Evolutionary conservation across 1,140 invertebrate genomes (phyloP), one percentile per base, ranked within the genome.

Genomic region (Drosophila punjabiensis): DNA sequence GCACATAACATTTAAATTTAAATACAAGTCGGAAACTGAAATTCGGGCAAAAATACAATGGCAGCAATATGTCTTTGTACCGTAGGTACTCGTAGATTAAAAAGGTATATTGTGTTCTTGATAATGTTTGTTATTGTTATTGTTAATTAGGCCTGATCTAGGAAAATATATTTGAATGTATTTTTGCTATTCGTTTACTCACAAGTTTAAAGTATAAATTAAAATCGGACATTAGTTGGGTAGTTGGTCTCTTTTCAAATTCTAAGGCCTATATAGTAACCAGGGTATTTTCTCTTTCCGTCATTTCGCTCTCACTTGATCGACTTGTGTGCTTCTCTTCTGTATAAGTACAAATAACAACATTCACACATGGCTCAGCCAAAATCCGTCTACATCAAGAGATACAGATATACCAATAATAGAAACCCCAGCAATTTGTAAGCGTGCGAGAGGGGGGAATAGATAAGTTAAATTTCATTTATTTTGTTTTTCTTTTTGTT

Each of bases 1-100:
- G 86, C 79, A 67, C 43, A 69, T 59, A 77, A 58, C 62, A 65
- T 78, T 88, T 88, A 81, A 82, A 76, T 68, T 79, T 88, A 85
- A 85, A 85, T 69, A 85, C 65, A 52, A 69, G 48, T 69, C 47
- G 59, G 70, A 81, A 81, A 88, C 41, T 61, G 61, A 64, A 76
- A 53, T 88, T 79, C 55, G 71, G 64, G 70, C 53, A 64, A 66
- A 68, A 66, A 79, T 39, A 61, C 71, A 81, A 58, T 74, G 70
- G 68, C 33, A 41, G 67, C 45, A 32, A 41, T 39, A 37, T 48
- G 60, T 65, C 32, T 33, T 62, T 5, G 11, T 64, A 58, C 55
- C 55, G 55, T 58, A n/a, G 33, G 13, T 11, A 39, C 18, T 10
- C 1, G 18, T 16, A 10, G 7, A 24, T 16, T 5, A 20, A 37